phyloP scores from a whole-genome alignment of 1,140 invertebrate genomes.

The Meloidogyne hapla region DNA sequence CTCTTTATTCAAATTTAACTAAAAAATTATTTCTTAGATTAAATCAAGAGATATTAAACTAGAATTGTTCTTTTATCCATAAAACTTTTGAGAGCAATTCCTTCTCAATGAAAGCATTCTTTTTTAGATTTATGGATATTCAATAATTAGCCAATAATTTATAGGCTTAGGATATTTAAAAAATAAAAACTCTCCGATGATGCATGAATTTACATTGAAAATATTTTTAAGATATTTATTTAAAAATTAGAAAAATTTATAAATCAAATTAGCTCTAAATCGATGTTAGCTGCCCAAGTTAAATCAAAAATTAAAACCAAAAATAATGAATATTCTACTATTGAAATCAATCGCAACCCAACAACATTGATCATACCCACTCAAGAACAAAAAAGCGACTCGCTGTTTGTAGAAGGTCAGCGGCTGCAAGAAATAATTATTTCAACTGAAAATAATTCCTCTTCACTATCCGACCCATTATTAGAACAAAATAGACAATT shows the following conservation, averaged over 20 bases:
- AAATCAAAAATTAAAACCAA: constrained; percentile 11
- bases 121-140: no score
- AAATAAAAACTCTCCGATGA: no score
- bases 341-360: not conserved
- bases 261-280: not conserved
- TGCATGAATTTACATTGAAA: no score
- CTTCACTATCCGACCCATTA: not conserved
- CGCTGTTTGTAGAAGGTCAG: not conserved
- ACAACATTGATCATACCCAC: not conserved
- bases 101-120: no score
- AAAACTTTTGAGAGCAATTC: no score
- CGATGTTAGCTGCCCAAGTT: not conserved
- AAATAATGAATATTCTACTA: not conserved
- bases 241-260: not conserved
- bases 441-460: not conserved
- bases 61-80: no score
- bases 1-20: no score
- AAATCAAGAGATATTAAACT: no score
- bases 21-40: no score
- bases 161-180: no score
- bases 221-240: not conserved
- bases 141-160: no score
- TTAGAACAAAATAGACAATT: constrained; percentile 3
- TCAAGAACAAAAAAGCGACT: not conserved
- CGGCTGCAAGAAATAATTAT: not conserved